Percentiles rank a stretch among this genome's conserved stretches.
These are phyloP conservation scores for Amiota communis DNA, from an alignment of 2,888 invertebrate species.

Conservation along the genomic window DNA sequence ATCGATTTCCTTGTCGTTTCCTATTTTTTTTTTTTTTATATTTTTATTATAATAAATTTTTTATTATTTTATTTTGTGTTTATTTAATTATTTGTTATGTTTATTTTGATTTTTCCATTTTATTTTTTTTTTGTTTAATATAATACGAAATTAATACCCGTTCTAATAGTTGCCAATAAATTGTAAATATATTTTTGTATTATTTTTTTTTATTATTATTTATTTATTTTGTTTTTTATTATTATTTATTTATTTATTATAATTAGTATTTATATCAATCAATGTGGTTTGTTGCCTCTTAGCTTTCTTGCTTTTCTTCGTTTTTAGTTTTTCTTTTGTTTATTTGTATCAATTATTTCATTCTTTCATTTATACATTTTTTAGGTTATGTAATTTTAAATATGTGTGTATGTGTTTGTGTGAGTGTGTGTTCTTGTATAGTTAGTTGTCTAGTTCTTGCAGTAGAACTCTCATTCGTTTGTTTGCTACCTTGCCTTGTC, in stretches of 20 bases:
- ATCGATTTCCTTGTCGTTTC: too few relatives aligned
- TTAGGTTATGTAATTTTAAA: background rate
- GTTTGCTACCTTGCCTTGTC: too few relatives aligned
- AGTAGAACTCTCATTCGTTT: too few relatives aligned
- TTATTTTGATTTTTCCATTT: too few relatives aligned
- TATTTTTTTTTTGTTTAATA: too few relatives aligned
- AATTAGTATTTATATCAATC: too few relatives aligned
- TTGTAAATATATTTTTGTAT: background rate
- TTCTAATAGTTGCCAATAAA: conserved; percentile 53
- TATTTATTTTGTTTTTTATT: background rate
- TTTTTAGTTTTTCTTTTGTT: background rate
- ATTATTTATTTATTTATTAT: conserved; percentile 28
- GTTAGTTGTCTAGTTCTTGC: too few relatives aligned
- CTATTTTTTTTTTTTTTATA: too few relatives aligned
- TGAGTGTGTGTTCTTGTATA: background rate
- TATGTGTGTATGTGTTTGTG: background rate
- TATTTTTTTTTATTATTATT: background rate
- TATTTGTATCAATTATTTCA: background rate
- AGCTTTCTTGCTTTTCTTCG: too few relatives aligned
- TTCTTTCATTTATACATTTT: background rate
- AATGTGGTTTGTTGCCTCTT: background rate
- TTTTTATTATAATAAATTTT: too few relatives aligned
- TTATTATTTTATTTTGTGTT: too few relatives aligned
- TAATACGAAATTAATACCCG: conserved; percentile 55
- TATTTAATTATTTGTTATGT: too few relatives aligned